Evolutionary conservation across 2,113 vertebrate species (phyloP), one percentile per base, ranked within the genome.

Genomic region (Anguilla rostrata): DNA sequence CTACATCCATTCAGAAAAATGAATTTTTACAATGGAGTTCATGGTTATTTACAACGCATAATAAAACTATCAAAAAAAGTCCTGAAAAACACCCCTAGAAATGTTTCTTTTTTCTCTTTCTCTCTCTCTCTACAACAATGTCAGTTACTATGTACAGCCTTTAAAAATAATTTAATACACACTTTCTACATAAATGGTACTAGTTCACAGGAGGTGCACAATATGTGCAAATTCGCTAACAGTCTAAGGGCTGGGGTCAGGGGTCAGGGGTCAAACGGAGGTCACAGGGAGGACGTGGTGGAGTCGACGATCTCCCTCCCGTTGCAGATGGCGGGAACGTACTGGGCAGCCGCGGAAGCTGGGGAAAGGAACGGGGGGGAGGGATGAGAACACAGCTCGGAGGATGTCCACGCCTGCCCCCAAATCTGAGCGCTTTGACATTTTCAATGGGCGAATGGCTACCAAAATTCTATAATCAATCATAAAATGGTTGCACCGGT

Each of bases 101-200:
- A 97, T 89, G 89, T 94, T 92, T 87, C 83, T 57, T 81, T 87
- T 88, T 94, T 94, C n/a, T n/a, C n/a, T 88, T 93, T 93, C 93
- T 93, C 94, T 94, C 92, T 95, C 92, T 94, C 91, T 96, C 96
- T 98, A 98, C 95, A 97, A 97, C 96, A 90, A 95, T 93, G 92
- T 95, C 53, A 91, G 94, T 95, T 97, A 92, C 95, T 98, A 97
- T 98, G 94, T 99, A 99, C 97, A 98, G 90, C 96, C 97, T 97
- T 99, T 97, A 97, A 98, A 98, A 99, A 99, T 99, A 99, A 98
- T 98, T 97, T 96, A 97, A 95, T 96, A 96, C 96, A 97, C 96
- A 94, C 94, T 97, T 96, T 98, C 97, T 99, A 95, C 95, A 95
- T 96, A 95, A 96, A 95, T 95, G 94, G 93, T 94, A 94, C 97